Conservation (phyloP, 2,113 vertebrate genomes). For the Rana temporaria region DNA sequence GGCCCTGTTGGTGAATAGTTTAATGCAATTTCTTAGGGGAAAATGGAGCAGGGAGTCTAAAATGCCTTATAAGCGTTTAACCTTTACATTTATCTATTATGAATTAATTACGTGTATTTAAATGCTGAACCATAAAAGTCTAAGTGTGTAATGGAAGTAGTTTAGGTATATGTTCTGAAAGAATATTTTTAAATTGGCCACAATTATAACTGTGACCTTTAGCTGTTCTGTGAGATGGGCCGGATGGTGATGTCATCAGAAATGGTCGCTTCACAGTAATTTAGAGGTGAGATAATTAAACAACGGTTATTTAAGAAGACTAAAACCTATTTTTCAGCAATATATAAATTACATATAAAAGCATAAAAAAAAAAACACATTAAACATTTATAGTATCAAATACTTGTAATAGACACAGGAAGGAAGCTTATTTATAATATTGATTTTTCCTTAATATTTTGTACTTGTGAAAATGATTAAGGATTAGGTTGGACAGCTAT, state of each 20-base stretch:
- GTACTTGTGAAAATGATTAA: too few relatives aligned
- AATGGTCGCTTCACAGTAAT: not conserved
- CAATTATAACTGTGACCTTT: slow-evolving; percentile 19
- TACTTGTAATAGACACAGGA: too few relatives aligned
- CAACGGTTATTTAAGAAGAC: too few relatives aligned
- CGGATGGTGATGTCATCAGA: slow-evolving; percentile 7
- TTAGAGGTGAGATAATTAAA: not conserved
- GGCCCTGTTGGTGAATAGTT: not conserved
- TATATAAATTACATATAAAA: too few relatives aligned
- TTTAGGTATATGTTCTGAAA: not conserved
- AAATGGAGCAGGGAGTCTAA: slow-evolving; percentile 5
- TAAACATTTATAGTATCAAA: too few relatives aligned
- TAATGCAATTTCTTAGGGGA: slow-evolving; percentile 14
- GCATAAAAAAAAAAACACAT: too few relatives aligned
- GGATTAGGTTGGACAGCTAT: too few relatives aligned
- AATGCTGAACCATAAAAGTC: slow-evolving; percentile 6
- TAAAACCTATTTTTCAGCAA: too few relatives aligned
- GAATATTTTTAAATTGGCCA: not conserved
- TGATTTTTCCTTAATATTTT: too few relatives aligned
- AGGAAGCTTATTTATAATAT: too few relatives aligned
- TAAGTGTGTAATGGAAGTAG: not conserved
- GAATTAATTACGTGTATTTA: slow-evolving; percentile 23
- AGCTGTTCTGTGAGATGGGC: not conserved
- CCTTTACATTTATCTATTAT: slow-evolving; percentile 36
- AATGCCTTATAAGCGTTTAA: slow-evolving; percentile 30